Evolutionary conservation across 2,888 invertebrate species (phyloP).

Genomic region (Aporophyla nigra): DNA sequence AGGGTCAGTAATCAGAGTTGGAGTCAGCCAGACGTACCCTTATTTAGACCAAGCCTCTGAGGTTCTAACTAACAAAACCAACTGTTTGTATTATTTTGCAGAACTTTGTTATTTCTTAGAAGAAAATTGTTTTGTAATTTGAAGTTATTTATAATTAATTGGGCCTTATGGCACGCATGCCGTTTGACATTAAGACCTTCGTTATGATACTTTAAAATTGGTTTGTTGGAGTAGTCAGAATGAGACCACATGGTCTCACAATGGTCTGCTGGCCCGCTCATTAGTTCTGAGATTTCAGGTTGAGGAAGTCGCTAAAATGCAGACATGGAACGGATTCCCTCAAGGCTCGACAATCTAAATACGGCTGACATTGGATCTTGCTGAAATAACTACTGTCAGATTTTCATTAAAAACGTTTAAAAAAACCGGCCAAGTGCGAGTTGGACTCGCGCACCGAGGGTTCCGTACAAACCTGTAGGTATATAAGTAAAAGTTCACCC

Average conservation of each 20-base stretch:
- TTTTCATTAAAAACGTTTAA: neutral
- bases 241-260: neutral
- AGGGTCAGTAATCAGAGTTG: slow-evolving; percentile 55
- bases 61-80: slow-evolving; percentile 30
- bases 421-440: no score
- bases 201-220: neutral
- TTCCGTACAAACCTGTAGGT: no score
- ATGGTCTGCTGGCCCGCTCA: no score
- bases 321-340: neutral
- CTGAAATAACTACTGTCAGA: neutral
- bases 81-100: slow-evolving; percentile 24
- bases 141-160: neutral
- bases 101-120: slow-evolving; percentile 11
- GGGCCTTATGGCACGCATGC: neutral
- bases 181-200: neutral
- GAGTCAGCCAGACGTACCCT: slow-evolving; percentile 47
- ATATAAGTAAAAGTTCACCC: no score
- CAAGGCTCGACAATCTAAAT: neutral
- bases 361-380: neutral
- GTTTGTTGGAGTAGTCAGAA: neutral
- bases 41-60: slow-evolving; percentile 38
- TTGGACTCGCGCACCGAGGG: no score
- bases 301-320: no score
- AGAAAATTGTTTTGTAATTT: slow-evolving; percentile 12
- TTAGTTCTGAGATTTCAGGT: no score